Evolutionary conservation across 2,797 vertebrate species (phyloP), one percentile per base, ranked within the genome.

Genomic region (Lindbergichthys nudifrons): DNA sequence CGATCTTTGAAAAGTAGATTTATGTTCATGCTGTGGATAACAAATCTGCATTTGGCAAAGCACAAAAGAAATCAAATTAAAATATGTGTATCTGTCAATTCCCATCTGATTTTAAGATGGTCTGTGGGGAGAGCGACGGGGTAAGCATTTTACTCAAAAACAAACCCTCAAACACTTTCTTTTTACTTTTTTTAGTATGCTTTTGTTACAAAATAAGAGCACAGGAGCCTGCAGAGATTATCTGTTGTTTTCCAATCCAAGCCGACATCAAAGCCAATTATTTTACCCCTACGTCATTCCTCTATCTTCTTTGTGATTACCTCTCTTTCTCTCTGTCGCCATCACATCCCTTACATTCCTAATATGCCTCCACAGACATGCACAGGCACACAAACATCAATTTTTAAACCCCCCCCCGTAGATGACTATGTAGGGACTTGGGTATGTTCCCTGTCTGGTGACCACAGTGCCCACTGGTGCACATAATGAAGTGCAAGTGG

Each of bases 401-500:
- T 36, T 19, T 56, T 32, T 26, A 26, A 60, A 46, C 68, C 63
- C 57, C 68, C 63, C 57, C 73, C 70, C 48, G 48, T 62, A 47
- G 21, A 54, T 57, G 62, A 69, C 43, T 23, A 14, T 13, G 18
- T 16, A 41, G 45, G 39, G 57, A 47, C 59, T 68, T 60, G 15
- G 52, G 41, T 69, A 54, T 61, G 62, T 68, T 52, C 18, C 65
- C 7, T 48, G 61, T 70, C 74, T 87, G 80, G 83, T 73, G 65
- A 79, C 77, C 84, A 75, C 77, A 65, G 78, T 89, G 84, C 56
- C 84, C 85, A 79, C 80, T 87, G 87, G 79, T 85, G 84, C 88
- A 90, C 84, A 85, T 91, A 92, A 92, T 93, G 80, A 91, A 88
- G 83, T 89, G 87, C 81, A 92, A 89, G 93, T 89, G 75, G 78